Evolutionary conservation across 2,797 vertebrate genomes (phyloP).

Genomic region (Pseudocheirus occidentalis): DNA sequence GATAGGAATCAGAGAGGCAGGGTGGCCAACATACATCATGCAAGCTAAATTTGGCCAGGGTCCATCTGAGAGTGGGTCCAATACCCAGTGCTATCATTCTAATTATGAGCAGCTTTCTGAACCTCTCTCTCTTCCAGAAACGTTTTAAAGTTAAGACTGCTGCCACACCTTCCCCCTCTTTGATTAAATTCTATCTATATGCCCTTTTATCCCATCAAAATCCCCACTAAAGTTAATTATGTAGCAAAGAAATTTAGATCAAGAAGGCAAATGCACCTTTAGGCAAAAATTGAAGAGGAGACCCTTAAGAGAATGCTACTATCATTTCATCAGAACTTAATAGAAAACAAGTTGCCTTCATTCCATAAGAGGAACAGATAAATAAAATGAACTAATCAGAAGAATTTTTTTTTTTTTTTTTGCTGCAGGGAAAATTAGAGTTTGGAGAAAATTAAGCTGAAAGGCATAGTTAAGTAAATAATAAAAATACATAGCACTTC

Average conservation of each 20-base stretch:
- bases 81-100: constrained; percentile 71
- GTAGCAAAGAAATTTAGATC: not conserved
- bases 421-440: not conserved
- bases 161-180: constrained; percentile 5
- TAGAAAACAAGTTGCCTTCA: not conserved
- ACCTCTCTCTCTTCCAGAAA: not conserved
- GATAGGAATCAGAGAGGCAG: constrained; percentile 72
- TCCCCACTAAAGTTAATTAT: not conserved
- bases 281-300: not conserved
- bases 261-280: not conserved
- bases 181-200: not conserved
- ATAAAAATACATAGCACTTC: not conserved
- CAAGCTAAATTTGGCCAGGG: constrained; percentile 69
- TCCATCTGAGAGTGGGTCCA: constrained; percentile 67
- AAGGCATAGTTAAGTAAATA: not conserved
- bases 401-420: not conserved
- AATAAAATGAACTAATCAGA: not conserved
- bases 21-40: constrained; percentile 78
- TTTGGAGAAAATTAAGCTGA: not conserved
- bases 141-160: constrained; percentile 34
- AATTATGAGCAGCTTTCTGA: constrained; percentile 68
- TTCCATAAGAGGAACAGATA: not conserved
- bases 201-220: not conserved
- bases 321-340: not conserved
- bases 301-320: not conserved